Percentiles rank a stretch among this genome's conserved stretches.
These are phyloP conservation scores for Indicator maculatus DNA, from an alignment of 2,113 vertebrate species.

Conservation along the genomic window DNA sequence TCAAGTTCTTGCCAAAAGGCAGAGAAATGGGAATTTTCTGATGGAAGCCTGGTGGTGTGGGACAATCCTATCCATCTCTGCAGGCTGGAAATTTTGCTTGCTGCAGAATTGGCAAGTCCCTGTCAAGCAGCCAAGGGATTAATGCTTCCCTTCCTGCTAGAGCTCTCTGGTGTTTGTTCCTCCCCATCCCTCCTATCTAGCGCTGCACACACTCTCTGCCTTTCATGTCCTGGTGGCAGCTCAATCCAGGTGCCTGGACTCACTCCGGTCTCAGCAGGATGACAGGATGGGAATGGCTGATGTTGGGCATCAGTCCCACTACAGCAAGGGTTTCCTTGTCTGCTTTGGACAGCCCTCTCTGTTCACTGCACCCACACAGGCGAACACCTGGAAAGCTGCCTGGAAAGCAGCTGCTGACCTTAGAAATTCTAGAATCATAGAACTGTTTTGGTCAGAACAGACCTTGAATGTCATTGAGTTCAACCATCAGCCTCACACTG, in stretches of 20 bases:
- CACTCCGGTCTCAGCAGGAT: not conserved
- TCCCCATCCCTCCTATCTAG: not conserved
- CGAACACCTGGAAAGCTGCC: not conserved
- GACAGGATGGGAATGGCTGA: not conserved
- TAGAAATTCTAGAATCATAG: not conserved
- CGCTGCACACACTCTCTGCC: not conserved
- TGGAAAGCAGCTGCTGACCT: not conserved
- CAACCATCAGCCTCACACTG: too few species aligned
- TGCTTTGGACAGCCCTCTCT: not conserved
- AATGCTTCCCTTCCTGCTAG: not conserved
- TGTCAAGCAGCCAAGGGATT: slow-evolving; percentile 46
- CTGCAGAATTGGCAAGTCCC: not conserved
- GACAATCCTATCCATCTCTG: not conserved
- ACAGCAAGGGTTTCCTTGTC: not conserved
- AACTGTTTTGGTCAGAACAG: too few species aligned
- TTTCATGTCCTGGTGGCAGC: not conserved
- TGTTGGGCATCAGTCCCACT: not conserved
- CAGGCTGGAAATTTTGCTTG: not conserved
- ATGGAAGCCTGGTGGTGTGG: not conserved
- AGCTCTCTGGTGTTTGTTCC: not conserved
- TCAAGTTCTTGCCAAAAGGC: not conserved
- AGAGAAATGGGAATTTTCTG: not conserved
- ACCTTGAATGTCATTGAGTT: too few species aligned
- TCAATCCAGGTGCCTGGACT: not conserved
- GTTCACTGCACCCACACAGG: not conserved